Percentiles rank a stretch among this genome's conserved stretches.
phyloP scores from a whole-genome alignment of 1,140 invertebrate genomes.

The Teleogryllus occipitalis region DNA sequence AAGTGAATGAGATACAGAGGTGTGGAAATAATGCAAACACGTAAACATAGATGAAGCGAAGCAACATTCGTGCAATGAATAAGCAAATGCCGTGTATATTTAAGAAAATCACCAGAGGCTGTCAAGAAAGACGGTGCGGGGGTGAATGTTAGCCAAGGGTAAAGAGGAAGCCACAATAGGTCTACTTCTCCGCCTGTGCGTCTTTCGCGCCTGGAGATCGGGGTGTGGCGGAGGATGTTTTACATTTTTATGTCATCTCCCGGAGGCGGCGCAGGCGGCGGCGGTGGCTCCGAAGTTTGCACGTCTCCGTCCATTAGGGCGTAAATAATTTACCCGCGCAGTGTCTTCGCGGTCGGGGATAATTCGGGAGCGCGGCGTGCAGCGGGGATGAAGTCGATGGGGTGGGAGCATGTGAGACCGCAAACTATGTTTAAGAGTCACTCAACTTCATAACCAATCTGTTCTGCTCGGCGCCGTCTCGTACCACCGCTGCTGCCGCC shows the following conservation, averaged over 20 bases:
- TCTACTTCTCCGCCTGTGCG: background rate
- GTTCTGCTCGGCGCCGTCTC: background rate
- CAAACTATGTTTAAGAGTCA: background rate
- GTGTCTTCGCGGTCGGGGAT: background rate
- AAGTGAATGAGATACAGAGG: no score
- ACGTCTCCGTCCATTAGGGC: background rate
- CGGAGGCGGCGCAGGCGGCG: background rate
- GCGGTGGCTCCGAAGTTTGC: background rate
- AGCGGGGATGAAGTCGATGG: background rate
- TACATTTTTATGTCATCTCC: background rate
- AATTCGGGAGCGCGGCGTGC: background rate
- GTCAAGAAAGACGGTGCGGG: no score
- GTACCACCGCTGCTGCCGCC: no score
- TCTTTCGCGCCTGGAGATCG: background rate
- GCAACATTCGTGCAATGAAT: no score
- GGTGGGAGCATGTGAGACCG: background rate
- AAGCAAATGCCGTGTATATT: no score
- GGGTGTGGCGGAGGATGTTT: background rate
- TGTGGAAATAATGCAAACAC: no score
- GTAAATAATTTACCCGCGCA: background rate
- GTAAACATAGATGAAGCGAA: no score
- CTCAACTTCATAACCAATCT: background rate
- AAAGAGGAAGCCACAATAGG: no score
- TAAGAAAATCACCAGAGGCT: no score
- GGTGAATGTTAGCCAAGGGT: no score